These are phyloP conservation scores for Sciaenops ocellatus DNA, from an alignment of 2,797 vertebrate genomes.

Conservation along the genomic window DNA sequence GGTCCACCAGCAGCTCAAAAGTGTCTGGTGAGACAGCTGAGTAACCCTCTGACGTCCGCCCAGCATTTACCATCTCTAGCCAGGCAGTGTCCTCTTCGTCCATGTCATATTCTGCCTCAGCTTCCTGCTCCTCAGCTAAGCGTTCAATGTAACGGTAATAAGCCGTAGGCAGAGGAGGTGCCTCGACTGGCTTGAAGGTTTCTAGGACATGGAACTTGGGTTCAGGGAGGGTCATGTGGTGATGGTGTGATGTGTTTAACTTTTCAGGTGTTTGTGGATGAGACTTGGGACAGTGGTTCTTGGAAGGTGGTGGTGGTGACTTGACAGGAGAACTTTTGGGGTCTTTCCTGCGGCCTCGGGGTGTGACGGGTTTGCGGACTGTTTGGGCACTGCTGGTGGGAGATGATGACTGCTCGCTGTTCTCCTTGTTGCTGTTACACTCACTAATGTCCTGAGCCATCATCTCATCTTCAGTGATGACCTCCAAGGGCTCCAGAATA, in stretches of 20 bases:
- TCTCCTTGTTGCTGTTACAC: constrained; percentile 99
- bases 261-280: constrained; percentile 82
- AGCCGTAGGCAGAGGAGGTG: constrained; percentile 88
- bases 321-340: constrained; percentile 86
- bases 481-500: constrained; percentile 93
- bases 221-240: constrained; percentile 85
- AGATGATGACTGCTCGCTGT: constrained; percentile 91
- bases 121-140: constrained; percentile 90
- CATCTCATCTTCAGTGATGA: constrained; percentile 97
- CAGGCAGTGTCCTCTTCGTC: constrained; percentile 96
- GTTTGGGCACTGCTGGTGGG: constrained; percentile 82
- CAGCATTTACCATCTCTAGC: constrained; percentile 94
- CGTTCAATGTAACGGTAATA: constrained; percentile 95
- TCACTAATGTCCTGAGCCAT: constrained; percentile 97
- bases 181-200: constrained; percentile 84
- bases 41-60: constrained; percentile 86
- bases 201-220: constrained; percentile 91
- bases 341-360: constrained; percentile 91
- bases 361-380: constrained; percentile 83
- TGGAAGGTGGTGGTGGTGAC: constrained; percentile 81
- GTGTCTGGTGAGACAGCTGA: constrained; percentile 88
- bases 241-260: constrained; percentile 76
- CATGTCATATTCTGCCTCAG: constrained; percentile 97
- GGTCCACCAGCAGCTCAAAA: constrained; percentile 94
- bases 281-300: constrained; percentile 72